phyloP scores from a whole-genome alignment of 2,797 vertebrate genomes.

The Sebastes minor region DNA sequence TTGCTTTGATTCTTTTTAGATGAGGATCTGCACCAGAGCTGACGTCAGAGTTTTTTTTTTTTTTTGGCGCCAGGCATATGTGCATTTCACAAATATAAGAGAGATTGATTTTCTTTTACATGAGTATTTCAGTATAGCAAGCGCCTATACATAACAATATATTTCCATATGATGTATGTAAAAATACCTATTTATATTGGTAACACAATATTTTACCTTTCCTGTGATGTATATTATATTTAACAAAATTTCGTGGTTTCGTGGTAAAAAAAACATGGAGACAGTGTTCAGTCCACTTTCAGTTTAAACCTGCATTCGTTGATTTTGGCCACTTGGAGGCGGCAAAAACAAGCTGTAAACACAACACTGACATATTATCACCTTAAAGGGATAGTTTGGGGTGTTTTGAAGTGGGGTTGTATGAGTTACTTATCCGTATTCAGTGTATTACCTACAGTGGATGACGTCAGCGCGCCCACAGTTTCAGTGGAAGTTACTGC shows the following conservation, averaged over 20 bases:
- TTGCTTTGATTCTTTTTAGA: slow-evolving; percentile 44
- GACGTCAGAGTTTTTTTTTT: slow-evolving; percentile 63
- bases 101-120: not conserved
- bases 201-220: not conserved
- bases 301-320: not conserved
- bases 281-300: not conserved
- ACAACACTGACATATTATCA: not conserved
- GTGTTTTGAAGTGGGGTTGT: no score
- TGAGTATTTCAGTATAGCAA: not conserved
- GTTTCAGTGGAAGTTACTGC: no score
- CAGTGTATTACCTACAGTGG: no score
- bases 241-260: no score
- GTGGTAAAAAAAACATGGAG: not conserved
- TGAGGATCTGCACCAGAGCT: slow-evolving; percentile 64
- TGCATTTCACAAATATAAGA: not conserved
- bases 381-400: not conserved
- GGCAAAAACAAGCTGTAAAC: not conserved
- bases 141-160: no score
- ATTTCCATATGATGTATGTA: not conserved
- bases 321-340: not conserved
- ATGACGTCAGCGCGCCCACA: no score
- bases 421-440: no score
- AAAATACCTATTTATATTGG: not conserved
- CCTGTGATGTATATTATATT: not conserved
- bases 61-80: slow-evolving; percentile 7